phyloP scores from a whole-genome alignment of 2,113 vertebrate species.

The Pachypanchax playfairii region DNA sequence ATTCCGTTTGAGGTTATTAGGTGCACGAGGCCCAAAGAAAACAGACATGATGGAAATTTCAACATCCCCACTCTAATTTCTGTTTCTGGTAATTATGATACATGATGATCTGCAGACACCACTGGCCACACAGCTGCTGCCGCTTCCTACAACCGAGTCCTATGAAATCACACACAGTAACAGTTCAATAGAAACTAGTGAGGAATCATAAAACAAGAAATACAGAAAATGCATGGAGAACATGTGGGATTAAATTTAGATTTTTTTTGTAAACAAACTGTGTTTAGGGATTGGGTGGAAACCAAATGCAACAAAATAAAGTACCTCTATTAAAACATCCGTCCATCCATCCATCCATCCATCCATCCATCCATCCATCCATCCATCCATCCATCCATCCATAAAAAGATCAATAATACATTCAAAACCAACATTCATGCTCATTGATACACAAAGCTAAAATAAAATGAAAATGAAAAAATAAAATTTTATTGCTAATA shows the following conservation, averaged over 20 bases:
- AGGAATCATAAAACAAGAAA: slow-evolving; percentile 17
- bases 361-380: too few relatives aligned
- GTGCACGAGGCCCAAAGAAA: slow-evolving; percentile 74
- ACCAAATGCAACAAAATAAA: slow-evolving; percentile 12
- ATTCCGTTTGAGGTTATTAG: slow-evolving; percentile 75
- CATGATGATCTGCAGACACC: slow-evolving; percentile 77
- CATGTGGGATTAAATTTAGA: slow-evolving; percentile 8
- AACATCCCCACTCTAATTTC: slow-evolving; percentile 76
- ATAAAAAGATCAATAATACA: too few relatives aligned
- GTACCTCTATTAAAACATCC: too few relatives aligned
- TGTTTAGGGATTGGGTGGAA: not conserved
- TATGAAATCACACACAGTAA: not conserved
- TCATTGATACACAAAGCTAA: not conserved
- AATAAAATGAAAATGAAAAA: not conserved
- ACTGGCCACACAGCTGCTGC: slow-evolving; percentile 65
- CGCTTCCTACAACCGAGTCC: slow-evolving; percentile 12
- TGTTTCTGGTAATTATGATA: slow-evolving; percentile 74
- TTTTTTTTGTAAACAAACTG: not conserved
- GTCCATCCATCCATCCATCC: too few relatives aligned
- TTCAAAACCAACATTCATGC: not conserved
- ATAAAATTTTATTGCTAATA: too few relatives aligned
- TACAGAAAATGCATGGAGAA: slow-evolving; percentile 22
- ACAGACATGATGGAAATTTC: slow-evolving; percentile 79
- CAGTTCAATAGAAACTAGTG: slow-evolving; percentile 24
- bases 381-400: too few relatives aligned